phyloP scores from a whole-genome alignment of 2,888 invertebrate genomes.

The Molanna angustata region DNA sequence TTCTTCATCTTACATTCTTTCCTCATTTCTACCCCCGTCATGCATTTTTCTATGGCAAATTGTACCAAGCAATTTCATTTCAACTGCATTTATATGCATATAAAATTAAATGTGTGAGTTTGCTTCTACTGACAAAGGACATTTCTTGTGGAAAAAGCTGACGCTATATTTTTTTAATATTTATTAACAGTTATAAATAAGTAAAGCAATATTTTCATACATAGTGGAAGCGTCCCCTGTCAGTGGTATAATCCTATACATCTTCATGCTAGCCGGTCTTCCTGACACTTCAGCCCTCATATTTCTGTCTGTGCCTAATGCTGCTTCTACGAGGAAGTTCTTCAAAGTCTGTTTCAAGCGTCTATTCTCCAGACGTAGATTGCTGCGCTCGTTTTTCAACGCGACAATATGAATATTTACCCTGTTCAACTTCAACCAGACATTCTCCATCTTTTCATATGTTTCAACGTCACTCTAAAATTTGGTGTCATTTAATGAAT shows the following conservation, averaged over 20 bases:
- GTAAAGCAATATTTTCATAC: no score
- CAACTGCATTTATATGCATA: no score
- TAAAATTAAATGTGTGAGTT: no score
- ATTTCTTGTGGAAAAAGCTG: no score
- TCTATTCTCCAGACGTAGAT: slow-evolving; percentile 60
- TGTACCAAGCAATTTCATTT: no score
- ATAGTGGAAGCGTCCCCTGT: slow-evolving; percentile 32
- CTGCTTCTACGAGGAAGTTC: slow-evolving; percentile 59
- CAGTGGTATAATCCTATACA: slow-evolving; percentile 25
- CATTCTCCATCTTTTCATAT: slow-evolving; percentile 64
- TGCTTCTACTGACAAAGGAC: no score
- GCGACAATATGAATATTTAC: slow-evolving; percentile 48
- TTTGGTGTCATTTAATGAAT: no score
- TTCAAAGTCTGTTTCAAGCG: slow-evolving; percentile 60
- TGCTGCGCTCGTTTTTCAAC: slow-evolving; percentile 45
- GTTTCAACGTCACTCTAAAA: slow-evolving; percentile 50
- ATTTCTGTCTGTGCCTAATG: slow-evolving; percentile 45
- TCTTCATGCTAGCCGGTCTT: slow-evolving; percentile 36
- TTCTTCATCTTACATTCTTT: no score
- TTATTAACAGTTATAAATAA: no score
- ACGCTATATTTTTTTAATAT: no score
- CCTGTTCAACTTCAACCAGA: slow-evolving; percentile 58
- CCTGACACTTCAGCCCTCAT: slow-evolving; percentile 27
- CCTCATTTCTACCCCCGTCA: no score
- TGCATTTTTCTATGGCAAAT: no score